Evolutionary conservation across 2,797 vertebrate species (phyloP).

Genomic region (Ceryle rudis): DNA sequence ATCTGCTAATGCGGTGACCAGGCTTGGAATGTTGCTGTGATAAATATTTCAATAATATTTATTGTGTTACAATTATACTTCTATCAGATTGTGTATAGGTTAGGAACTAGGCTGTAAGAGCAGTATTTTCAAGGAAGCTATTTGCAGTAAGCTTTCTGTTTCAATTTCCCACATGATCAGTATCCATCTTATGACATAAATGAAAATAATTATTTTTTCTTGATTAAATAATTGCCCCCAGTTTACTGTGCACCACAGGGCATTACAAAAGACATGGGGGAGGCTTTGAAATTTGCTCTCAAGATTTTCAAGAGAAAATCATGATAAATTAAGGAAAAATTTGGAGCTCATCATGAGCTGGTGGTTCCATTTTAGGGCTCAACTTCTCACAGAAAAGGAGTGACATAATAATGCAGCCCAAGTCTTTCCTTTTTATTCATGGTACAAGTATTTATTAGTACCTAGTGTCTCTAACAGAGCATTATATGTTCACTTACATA

Average conservation of each 20-base stretch:
- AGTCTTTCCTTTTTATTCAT: background rate
- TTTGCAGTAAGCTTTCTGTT: background rate
- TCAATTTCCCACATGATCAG: background rate
- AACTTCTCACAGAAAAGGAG: background rate
- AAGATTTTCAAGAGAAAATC: background rate
- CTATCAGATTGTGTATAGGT: background rate
- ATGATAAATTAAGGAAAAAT: slow-evolving; percentile 26
- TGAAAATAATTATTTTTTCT: slow-evolving; percentile 47
- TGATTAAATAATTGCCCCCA: background rate
- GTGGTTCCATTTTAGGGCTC: background rate
- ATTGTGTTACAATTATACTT: background rate
- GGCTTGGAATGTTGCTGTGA: background rate
- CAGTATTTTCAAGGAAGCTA: background rate
- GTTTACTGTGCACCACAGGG: background rate
- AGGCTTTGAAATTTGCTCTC: slow-evolving; percentile 20
- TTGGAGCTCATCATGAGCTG: background rate
- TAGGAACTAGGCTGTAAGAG: background rate
- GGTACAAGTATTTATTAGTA: background rate
- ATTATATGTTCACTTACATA: background rate
- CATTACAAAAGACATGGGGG: background rate
- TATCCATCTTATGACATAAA: background rate
- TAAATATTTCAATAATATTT: background rate
- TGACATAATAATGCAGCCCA: background rate
- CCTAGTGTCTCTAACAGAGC: background rate
- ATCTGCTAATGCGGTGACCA: background rate